Evolutionary conservation across 2,797 vertebrate species (phyloP).

Genomic region (Etheostoma nigrum): DNA sequence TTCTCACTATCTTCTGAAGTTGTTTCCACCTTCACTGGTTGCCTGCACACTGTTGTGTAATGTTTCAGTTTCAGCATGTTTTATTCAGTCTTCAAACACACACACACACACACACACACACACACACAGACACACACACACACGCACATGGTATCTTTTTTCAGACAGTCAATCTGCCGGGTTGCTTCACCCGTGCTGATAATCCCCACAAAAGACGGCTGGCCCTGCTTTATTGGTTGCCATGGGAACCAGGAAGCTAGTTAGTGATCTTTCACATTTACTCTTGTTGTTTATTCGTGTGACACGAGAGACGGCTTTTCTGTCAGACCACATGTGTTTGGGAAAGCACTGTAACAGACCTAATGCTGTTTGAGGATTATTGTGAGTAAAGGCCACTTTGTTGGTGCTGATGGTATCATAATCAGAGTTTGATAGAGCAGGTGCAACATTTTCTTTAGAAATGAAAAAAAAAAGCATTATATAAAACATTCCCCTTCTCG

Average conservation of each 20-base stretch:
- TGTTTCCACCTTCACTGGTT: background rate
- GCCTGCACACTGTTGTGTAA: background rate
- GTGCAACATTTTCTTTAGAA: background rate
- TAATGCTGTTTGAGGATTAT: background rate
- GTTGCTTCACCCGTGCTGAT: slow-evolving; percentile 28
- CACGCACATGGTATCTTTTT: background rate
- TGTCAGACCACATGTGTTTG: slow-evolving; percentile 10
- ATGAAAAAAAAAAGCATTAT: background rate
- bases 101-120: too few species aligned
- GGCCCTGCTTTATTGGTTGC: slow-evolving; percentile 54
- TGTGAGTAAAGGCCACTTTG: slow-evolving; percentile 5
- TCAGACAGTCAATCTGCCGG: slow-evolving; percentile 3
- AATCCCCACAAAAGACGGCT: slow-evolving; percentile 39
- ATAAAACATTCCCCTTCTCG: background rate
- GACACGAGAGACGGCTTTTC: slow-evolving; percentile 40
- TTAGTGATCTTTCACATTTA: slow-evolving; percentile 68
- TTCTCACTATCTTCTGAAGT: background rate
- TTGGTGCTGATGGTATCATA: background rate
- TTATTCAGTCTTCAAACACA: background rate
- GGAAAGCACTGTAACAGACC: slow-evolving; percentile 3
- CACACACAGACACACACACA: too few species aligned
- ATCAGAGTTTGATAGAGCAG: background rate
- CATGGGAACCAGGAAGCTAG: slow-evolving; percentile 71
- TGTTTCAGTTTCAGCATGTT: background rate
- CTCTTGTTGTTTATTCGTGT: slow-evolving; percentile 34